Percentiles rank a stretch among this genome's conserved stretches.
phyloP scores from a whole-genome alignment of 2,113 vertebrate species.

The Antigone vipio region DNA sequence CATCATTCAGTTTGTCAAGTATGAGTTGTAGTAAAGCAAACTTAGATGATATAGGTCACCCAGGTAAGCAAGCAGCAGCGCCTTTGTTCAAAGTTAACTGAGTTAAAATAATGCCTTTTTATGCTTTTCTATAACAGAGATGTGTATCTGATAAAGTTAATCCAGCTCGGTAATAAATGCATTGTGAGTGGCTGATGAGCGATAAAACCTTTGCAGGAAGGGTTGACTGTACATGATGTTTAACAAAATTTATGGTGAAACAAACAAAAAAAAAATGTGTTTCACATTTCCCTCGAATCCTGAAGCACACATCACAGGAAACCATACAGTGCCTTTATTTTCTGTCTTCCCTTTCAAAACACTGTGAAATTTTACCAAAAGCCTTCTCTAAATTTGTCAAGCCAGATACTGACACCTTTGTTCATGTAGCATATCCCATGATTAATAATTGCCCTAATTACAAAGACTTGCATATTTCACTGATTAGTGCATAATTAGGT shows the following conservation, averaged over 20 bases:
- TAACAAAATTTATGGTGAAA: not conserved
- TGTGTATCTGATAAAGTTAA: conserved; percentile 25
- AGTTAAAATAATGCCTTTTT: conserved; percentile 43
- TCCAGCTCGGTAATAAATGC: conserved; percentile 5
- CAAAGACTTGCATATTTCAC: not conserved
- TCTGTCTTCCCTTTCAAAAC: not conserved
- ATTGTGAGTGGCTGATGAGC: conserved; percentile 12
- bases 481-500: not conserved
- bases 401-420: not conserved
- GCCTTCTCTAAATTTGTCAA: not conserved
- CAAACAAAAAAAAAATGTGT: not conserved
- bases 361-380: not conserved
- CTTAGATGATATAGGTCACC: not conserved
- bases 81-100: conserved; percentile 4
- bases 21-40: conserved; percentile 10
- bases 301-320: not conserved
- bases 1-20: conserved; percentile 19
- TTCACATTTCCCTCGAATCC: not conserved
- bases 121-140: not conserved
- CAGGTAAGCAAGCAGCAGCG: not conserved
- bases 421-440: not conserved
- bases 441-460: not conserved
- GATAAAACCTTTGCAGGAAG: not conserved
- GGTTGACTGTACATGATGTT: not conserved
- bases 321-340: not conserved